Conservation (phyloP, 2,113 vertebrate species). For the Rhinichthys klamathensis region DNA sequence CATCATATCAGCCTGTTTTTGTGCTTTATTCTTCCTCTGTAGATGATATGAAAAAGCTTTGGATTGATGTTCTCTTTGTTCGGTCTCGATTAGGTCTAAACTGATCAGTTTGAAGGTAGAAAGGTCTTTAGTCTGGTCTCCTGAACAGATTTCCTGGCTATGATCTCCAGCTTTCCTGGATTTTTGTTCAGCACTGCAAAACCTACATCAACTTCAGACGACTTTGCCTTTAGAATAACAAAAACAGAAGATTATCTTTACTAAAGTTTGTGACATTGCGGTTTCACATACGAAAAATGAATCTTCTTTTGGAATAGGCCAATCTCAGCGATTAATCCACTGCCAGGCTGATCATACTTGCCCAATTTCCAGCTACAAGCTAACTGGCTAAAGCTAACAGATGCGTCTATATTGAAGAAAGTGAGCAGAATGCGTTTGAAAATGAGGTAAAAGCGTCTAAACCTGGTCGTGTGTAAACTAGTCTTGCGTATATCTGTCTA, state of each 20-base stretch:
- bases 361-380: background rate
- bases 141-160: background rate
- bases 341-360: background rate
- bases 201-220: background rate
- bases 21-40: slow-evolving; percentile 57
- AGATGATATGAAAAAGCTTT: slow-evolving; percentile 37
- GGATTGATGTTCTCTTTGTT: slow-evolving; percentile 34
- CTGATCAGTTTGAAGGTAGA: background rate
- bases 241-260: background rate
- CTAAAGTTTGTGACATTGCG: slow-evolving; percentile 16
- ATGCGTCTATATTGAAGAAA: background rate
- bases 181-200: background rate
- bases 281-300: background rate
- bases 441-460: background rate
- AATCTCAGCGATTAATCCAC: slow-evolving; percentile 20
- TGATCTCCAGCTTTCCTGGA: background rate
- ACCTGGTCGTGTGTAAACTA: background rate
- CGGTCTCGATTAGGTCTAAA: background rate
- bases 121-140: slow-evolving; percentile 12
- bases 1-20: slow-evolving; percentile 79
- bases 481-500: background rate
- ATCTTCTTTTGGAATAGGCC: slow-evolving; percentile 10
- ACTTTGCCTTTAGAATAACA: background rate
- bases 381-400: slow-evolving; percentile 29
- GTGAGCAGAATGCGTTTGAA: background rate